Evolutionary conservation across 2,888 invertebrate genomes (phyloP), one percentile per base, ranked within the genome.

Genomic region (Rapana venosa): DNA sequence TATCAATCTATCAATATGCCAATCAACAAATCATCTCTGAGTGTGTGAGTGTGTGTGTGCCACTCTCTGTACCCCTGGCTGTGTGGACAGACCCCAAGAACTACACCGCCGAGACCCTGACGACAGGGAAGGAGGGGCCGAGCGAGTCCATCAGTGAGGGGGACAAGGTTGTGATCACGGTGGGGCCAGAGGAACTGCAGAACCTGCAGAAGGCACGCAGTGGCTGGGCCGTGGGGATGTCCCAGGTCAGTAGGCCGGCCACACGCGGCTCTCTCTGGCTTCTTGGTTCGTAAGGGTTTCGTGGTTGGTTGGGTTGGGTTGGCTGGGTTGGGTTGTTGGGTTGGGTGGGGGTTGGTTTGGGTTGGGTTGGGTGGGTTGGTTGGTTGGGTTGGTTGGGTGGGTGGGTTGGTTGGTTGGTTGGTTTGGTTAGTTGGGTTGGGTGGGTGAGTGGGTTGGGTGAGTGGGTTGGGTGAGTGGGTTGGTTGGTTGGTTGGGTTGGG

Each of bases 161-260:
- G 32, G 70, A 70, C 88, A 32, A 17, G 17, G 88, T 88, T 36
- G 79, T 79, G 8, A 70, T 88, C 88, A 36, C 83, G 6, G 70
- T 88, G 35, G 88, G 70, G 13, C 47, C 30, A 15, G 88, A 84
- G 32, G 66, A 88, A 20, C 84, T 88, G 84, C 88, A 88, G 56
- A 32, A 88, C n/a, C 88, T 88, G 84, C 88, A 88, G 74, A 88
- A 88, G 66, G 84, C 88, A 6, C 84, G 84, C 61, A 88, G 88
- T 22, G 88, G 88, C 70, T 88, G 88, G 88, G 88, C 83, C 32
- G 88, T 84, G 83, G 88, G 88, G 32, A 88, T 88, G 88, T 5
- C 88, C 13, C 81, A 84, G 88, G 88, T 88, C 47, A 47, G 47
- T 47, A 8, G 4, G 8, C 47, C 8, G 47, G 47, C 47, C 8